phyloP scores from a whole-genome alignment of 2,797 vertebrate genomes.

The Schizopygopsis malacanthus region DNA sequence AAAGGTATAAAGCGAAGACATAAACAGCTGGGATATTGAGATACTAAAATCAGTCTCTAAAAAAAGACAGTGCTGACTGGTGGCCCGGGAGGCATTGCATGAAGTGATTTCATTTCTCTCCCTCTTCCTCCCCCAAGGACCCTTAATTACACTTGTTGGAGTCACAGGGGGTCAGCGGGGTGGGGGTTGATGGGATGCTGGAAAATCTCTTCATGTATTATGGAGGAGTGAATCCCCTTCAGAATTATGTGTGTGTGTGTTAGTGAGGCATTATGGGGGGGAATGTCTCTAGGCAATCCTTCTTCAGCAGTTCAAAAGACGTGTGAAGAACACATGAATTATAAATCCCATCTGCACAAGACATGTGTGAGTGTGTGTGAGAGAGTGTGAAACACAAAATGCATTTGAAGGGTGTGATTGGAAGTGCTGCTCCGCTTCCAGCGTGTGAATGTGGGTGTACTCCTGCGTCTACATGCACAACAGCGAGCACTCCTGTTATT shows the following conservation, averaged over 20 bases:
- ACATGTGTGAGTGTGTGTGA: slow-evolving; percentile 48
- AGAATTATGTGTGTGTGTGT: slow-evolving; percentile 1
- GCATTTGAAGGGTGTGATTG: slow-evolving; percentile 46
- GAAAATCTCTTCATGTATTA: slow-evolving; percentile 68
- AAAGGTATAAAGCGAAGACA: slow-evolving; percentile 15
- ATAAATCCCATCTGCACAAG: slow-evolving; percentile 54
- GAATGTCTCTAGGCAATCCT: slow-evolving; percentile 48
- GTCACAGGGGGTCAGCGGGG: slow-evolving; percentile 37
- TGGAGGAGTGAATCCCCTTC: slow-evolving; percentile 59
- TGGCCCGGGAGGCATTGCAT: slow-evolving; percentile 33
- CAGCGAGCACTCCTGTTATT: slow-evolving; percentile 22
- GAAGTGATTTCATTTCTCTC: slow-evolving; percentile 44
- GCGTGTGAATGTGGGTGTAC: slow-evolving; percentile 15
- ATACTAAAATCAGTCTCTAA: slow-evolving; percentile 27
- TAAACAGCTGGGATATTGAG: slow-evolving; percentile 22
- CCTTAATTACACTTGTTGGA: slow-evolving; percentile 56
- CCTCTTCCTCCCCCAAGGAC: slow-evolving; percentile 33
- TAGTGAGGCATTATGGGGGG: slow-evolving; percentile 1
- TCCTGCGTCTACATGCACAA: slow-evolving; percentile 18
- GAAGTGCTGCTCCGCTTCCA: slow-evolving; percentile 25
- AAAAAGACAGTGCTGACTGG: slow-evolving; percentile 24
- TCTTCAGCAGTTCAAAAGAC: slow-evolving; percentile 54
- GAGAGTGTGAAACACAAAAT: slow-evolving; percentile 52
- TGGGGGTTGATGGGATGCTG: slow-evolving; percentile 50
- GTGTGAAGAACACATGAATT: slow-evolving; percentile 62